Evolutionary conservation across 2,888 invertebrate species (phyloP), one percentile per base, ranked within the genome.

Genomic region (Kuschelorhynchus macadamiae): DNA sequence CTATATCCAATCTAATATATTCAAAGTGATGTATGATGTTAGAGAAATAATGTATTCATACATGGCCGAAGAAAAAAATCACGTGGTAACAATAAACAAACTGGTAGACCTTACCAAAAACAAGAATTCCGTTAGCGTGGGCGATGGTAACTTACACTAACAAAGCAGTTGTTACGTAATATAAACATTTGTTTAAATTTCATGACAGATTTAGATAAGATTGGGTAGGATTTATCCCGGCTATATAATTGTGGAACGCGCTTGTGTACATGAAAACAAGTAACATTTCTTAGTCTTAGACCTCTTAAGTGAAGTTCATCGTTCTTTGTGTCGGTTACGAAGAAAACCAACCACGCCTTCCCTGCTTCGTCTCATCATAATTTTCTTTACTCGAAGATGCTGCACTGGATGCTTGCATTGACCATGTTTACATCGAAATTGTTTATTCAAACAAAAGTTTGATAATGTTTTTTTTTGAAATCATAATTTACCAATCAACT

Each of bases 261-360:
- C 41, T 50, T 41, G 41, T 60, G 30, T 50, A 41, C 60, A 44
- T 50, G 39, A 41, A 33, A 61, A 41, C 42, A 64, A 57, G 57
- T 57, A 46, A 56, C 41, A 56, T 64, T 64, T 56, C 56, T 64
- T 56, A 56, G 56, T 56, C 56, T 64, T 56, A 56, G 56, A 49
- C 64, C 65, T 66, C 66, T 60, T 46, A 66, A 60, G 59, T 60
- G 62, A 62, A 67, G 67, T 67, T 67, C 67, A 67, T 67, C 67
- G 67, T 56, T 67, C 67, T 55, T 63, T 67, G 62, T 63, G 62
- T 61, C 62, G 50, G 67, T 62, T 67, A 67, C 55, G 67, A 67
- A 67, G 67, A 67, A 66, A 60, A 66, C 44, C 66, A 60, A 39
- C 66, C 66, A 66, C 66, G 66, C 66, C 66, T 60, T 65, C 65